Evolutionary conservation across 2,113 vertebrate species (phyloP).

Genomic region (Pseudorectes ferrugineus): DNA sequence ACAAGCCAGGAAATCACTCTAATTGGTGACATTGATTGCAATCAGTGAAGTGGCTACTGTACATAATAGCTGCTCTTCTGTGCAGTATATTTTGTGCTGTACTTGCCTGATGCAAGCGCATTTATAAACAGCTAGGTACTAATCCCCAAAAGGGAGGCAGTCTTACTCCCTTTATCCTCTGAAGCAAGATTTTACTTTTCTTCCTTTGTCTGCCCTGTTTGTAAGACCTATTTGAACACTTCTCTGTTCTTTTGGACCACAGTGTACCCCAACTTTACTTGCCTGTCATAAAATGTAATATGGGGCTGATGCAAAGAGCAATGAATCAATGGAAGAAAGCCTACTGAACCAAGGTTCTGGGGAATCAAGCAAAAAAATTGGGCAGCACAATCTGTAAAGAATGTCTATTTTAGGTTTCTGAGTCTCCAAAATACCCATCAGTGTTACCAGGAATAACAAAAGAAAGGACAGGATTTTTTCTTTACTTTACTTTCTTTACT

Average conservation of each 20-base stretch:
- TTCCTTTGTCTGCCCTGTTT: background rate
- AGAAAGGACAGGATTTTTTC: background rate
- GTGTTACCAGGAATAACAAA: background rate
- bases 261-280: background rate
- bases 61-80: slow-evolving; percentile 43
- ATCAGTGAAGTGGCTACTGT: slow-evolving; percentile 62
- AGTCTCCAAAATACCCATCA: background rate
- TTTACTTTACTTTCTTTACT: background rate
- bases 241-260: background rate
- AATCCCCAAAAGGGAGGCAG: background rate
- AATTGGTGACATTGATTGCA: slow-evolving; percentile 67
- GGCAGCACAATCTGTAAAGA: background rate
- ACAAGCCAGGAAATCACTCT: slow-evolving; percentile 48
- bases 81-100: slow-evolving; percentile 12
- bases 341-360: background rate
- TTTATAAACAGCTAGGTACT: slow-evolving; percentile 1
- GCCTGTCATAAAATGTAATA: background rate
- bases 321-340: background rate
- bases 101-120: background rate
- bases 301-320: background rate
- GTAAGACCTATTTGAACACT: background rate
- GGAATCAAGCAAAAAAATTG: background rate
- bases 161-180: background rate
- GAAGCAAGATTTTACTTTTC: background rate
- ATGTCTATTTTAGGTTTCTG: background rate